These are phyloP conservation scores for Ceratosolen fusciceps DNA, from an alignment of 1,140 invertebrate genomes.

Conservation along the genomic window DNA sequence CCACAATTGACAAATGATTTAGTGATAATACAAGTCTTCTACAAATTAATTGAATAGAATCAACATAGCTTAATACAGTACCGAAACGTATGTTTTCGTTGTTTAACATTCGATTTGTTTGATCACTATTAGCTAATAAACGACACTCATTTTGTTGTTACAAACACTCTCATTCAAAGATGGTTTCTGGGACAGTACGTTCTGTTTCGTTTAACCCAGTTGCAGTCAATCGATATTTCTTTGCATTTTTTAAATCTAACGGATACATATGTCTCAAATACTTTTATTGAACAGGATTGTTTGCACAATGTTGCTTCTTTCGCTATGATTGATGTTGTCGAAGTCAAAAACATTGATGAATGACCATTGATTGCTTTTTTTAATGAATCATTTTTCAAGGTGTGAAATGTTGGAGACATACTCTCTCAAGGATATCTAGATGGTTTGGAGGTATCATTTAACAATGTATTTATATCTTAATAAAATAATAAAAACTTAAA, in stretches of 20 bases:
- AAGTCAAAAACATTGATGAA: background rate
- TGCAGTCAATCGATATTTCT: slow-evolving; percentile 86
- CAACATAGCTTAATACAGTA: slow-evolving; percentile 79
- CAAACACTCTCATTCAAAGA: slow-evolving; percentile 51
- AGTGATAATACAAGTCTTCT: slow-evolving; percentile 67
- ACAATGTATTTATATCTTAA: slow-evolving; percentile 89
- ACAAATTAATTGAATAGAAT: slow-evolving; percentile 68
- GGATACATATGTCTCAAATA: slow-evolving; percentile 67
- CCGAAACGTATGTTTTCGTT: slow-evolving; percentile 85
- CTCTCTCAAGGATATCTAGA: slow-evolving; percentile 81
- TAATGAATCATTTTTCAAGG: slow-evolving; percentile 58
- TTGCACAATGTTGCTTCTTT: slow-evolving; percentile 57
- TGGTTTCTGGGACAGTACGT: slow-evolving; percentile 76
- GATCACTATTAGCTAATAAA: slow-evolving; percentile 50
- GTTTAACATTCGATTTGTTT: slow-evolving; percentile 64
- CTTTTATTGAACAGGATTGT: slow-evolving; percentile 61
- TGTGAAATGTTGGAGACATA: slow-evolving; percentile 76
- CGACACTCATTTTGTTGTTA: slow-evolving; percentile 47
- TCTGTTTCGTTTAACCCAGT: slow-evolving; percentile 88
- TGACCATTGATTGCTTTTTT: slow-evolving; percentile 33
- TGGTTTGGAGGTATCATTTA: slow-evolving; percentile 85
- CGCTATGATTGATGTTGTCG: slow-evolving; percentile 45
- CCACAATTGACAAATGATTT: slow-evolving; percentile 65
- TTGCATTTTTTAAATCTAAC: slow-evolving; percentile 79
- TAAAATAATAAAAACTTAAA: background rate